phyloP scores from a whole-genome alignment of 2,888 invertebrate species.

The Endotricha flammealis region DNA sequence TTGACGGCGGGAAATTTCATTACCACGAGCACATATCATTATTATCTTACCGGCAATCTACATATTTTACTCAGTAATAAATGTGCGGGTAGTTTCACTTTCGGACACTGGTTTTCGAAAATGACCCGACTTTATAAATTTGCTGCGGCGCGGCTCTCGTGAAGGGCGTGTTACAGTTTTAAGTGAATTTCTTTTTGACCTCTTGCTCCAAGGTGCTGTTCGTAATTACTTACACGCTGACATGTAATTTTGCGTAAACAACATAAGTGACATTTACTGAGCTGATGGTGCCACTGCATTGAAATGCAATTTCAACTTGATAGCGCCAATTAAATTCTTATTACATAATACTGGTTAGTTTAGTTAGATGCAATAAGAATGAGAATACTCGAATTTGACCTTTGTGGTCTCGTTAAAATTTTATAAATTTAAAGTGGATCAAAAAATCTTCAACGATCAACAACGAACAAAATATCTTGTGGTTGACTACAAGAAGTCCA shows the following conservation, averaged over 20 bases:
- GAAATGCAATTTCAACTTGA: background rate
- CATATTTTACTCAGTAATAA: slow-evolving; percentile 77
- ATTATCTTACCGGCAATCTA: slow-evolving; percentile 76
- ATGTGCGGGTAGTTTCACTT: slow-evolving; percentile 76
- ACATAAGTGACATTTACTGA: slow-evolving; percentile 63
- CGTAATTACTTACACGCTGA: slow-evolving; percentile 60
- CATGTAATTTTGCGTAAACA: slow-evolving; percentile 67
- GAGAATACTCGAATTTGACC: too few relatives aligned
- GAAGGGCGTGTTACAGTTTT: slow-evolving; percentile 76
- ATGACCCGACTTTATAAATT: slow-evolving; percentile 72
- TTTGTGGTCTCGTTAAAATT: too few relatives aligned
- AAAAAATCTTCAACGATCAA: too few relatives aligned
- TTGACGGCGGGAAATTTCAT: slow-evolving; percentile 79
- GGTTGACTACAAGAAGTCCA: too few relatives aligned
- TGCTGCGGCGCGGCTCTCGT: slow-evolving; percentile 49
- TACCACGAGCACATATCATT: slow-evolving; percentile 79
- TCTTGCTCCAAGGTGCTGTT: slow-evolving; percentile 70
- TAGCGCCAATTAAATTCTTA: too few relatives aligned
- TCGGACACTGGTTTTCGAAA: slow-evolving; percentile 76
- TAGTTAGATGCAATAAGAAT: too few relatives aligned
- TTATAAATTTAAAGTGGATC: too few relatives aligned
- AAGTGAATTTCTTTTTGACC: slow-evolving; percentile 78
- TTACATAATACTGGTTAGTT: too few relatives aligned
- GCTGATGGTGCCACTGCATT: slow-evolving; percentile 13
- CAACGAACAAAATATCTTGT: too few relatives aligned